These are phyloP conservation scores for Anadara kagoshimensis DNA, from an alignment of 1,140 invertebrate species.

Conservation along the genomic window DNA sequence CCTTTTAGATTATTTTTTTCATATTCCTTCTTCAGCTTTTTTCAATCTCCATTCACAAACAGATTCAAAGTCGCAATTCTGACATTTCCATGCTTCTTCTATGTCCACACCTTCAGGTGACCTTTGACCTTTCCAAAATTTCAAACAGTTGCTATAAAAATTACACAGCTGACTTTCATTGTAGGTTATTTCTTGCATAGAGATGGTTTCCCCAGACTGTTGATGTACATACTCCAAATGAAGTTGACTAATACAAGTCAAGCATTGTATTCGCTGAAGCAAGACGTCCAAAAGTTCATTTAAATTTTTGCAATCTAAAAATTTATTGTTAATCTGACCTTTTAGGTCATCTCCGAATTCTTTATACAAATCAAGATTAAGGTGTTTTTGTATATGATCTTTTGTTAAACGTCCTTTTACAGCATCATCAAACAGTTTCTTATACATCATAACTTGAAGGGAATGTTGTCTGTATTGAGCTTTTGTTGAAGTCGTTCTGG, in stretches of 20 bases:
- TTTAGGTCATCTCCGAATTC: constrained; percentile 49
- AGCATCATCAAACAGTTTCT: constrained; percentile 64
- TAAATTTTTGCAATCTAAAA: constrained; percentile 34
- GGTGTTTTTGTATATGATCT: constrained; percentile 47
- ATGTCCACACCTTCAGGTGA: constrained; percentile 60
- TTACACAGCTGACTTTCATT: constrained; percentile 45
- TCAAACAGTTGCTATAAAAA: constrained; percentile 44
- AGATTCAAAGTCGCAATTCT: constrained; percentile 59
- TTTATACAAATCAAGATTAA: constrained; percentile 44
- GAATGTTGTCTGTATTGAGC: constrained; percentile 57
- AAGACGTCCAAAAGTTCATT: constrained; percentile 50
- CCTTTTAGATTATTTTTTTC: constrained; percentile 23
- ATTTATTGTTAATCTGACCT: constrained; percentile 36
- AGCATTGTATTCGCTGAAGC: constrained; percentile 48
- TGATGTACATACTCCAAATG: constrained; percentile 62
- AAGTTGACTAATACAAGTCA: constrained; percentile 58
- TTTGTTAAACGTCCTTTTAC: constrained; percentile 57
- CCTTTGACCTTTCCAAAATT: constrained; percentile 62
- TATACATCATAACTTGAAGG: constrained; percentile 63
- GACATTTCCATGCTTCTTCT: constrained; percentile 69
- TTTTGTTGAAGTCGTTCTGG: constrained; percentile 49
- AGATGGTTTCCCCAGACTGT: constrained; percentile 47
- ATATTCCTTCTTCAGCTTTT: constrained; percentile 51
- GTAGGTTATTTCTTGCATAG: constrained; percentile 43
- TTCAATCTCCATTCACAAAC: constrained; percentile 63